A percentile compares a stretch with the other conserved stretches of the same genome.
phyloP scores from a whole-genome alignment of 2,888 invertebrate genomes.

The Cephonodes hylas region DNA sequence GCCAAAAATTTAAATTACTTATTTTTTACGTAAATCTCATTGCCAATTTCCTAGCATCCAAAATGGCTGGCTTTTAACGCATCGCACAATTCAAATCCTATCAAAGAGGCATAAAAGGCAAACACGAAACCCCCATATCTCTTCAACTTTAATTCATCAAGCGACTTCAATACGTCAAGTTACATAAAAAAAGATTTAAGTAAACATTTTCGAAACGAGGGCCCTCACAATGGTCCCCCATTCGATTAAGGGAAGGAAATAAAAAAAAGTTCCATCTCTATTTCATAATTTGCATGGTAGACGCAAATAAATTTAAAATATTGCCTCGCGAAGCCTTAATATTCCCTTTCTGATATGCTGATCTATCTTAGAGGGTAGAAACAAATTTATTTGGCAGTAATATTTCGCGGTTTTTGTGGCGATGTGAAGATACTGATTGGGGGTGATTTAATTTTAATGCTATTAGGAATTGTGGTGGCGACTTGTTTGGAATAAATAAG shows the following conservation, averaged over 20 bases:
- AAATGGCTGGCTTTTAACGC: neutral
- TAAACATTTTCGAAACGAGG: constrained; percentile 28
- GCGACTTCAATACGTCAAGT: constrained; percentile 7
- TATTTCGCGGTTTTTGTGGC: constrained; percentile 7
- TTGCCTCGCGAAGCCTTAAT: constrained; percentile 65
- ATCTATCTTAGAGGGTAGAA: constrained; percentile 9
- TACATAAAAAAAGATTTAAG: constrained; percentile 10
- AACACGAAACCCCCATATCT: constrained; percentile 7
- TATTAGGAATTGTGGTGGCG: neutral
- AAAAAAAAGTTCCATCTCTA: constrained; percentile 56
- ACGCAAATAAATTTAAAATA: constrained; percentile 79
- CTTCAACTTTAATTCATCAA: constrained; percentile 9
- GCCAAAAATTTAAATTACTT: too few species aligned
- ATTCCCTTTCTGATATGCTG: constrained; percentile 1
- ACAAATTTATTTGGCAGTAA: constrained; percentile 12
- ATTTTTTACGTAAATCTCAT: neutral
- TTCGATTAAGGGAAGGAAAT: constrained; percentile 68
- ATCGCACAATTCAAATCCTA: neutral
- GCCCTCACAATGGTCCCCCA: constrained; percentile 69
- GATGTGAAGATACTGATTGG: neutral
- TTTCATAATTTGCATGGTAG: constrained; percentile 79
- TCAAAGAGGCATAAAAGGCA: neutral
- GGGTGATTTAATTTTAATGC: neutral
- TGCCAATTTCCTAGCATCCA: neutral
- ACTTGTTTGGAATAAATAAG: neutral